Percentiles rank a stretch among this genome's conserved stretches.
These are phyloP conservation scores for Hermaeophaga mercurialis DNA, from an alignment of 2,888 invertebrate species.

Conservation along the genomic window DNA sequence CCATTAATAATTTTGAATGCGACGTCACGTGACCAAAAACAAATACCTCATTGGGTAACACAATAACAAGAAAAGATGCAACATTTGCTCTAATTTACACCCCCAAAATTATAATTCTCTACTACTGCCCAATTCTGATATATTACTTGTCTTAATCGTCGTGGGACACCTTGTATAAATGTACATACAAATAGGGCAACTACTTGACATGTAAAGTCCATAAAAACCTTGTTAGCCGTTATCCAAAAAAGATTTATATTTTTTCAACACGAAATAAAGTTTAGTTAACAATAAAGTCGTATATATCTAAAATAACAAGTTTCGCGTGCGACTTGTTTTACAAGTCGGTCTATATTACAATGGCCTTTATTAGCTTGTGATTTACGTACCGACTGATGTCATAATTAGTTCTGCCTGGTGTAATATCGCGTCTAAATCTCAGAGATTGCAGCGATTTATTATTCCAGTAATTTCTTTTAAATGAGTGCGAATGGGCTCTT, in stretches of 20 bases:
- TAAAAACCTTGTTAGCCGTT: conserved; percentile 18
- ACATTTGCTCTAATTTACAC: too few relatives aligned
- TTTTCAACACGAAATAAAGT: conserved; percentile 15
- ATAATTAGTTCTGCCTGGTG: conserved; percentile 8
- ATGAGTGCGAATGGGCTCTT: conserved; percentile 1
- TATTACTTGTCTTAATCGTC: too few relatives aligned
- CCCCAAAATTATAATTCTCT: too few relatives aligned
- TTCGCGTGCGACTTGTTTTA: conserved; percentile 11
- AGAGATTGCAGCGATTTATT: not conserved
- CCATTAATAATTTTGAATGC: too few relatives aligned
- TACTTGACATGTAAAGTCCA: conserved; percentile 2
- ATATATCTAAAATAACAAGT: conserved; percentile 7
- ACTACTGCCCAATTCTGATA: too few relatives aligned
- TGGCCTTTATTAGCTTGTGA: conserved; percentile 14
- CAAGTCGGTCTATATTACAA: conserved; percentile 12
- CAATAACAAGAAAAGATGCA: too few relatives aligned
- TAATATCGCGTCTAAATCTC: conserved; percentile 1
- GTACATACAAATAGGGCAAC: not conserved
- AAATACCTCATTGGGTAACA: too few relatives aligned
- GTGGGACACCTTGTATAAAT: too few relatives aligned
- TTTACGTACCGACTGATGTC: conserved; percentile 11
- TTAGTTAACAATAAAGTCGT: conserved; percentile 3
- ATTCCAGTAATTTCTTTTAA: conserved; percentile 5
- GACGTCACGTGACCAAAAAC: too few relatives aligned
- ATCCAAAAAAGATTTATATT: conserved; percentile 22